Base-by-base conservation (phyloP, 2,888 invertebrate species). In the Coecobrya sp. region DNA sequence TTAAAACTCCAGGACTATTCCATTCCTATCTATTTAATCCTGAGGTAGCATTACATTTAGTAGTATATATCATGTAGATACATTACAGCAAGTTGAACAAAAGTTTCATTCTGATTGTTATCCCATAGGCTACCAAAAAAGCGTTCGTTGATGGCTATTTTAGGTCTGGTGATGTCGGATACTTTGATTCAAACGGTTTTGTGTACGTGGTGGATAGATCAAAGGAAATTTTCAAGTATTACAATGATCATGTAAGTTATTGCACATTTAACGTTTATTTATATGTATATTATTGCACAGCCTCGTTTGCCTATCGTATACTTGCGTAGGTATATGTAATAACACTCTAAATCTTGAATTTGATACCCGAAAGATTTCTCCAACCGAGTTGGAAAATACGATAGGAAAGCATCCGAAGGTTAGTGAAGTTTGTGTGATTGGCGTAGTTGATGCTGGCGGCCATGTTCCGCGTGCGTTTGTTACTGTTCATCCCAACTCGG, bases 221-320 rank as follows among this genome's bases (percentile, higher is more conserved):
- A 36, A 94, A 94, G 55, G 94, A 94, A 52, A 93, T 94, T 52
- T 94, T 94, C 86, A 94, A 94, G 87, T 94, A 93, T 59, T 88
- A 59, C 22, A 86, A 89, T 49, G 91, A 93, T 87, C 94, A 94
- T 86, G 94, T 94, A 86, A 92, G 70, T 19, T 4, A 22, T 22
- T 42, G 3, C 13, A 25, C 52, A 19, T 16, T 4, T 25, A 30
- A 59, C 16, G n/a, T 49, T 27, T 22, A 4, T 52, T 25, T 55
- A 70, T 36, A 13, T n/a, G 30, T n/a, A 70, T 5, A 4, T 27
- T n/a, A n/a, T n/a, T n/a, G n/a, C n/a, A n/a, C n/a, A n/a, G n/a
- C n/a, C n/a, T n/a, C n/a, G n/a, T n/a, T n/a, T n/a, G n/a, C n/a
- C n/a, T n/a, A n/a, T n/a, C n/a, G n/a, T n/a, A n/a, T n/a, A n/a